A percentile compares a stretch with the other conserved stretches of the same genome.
Conservation (phyloP, 2,888 invertebrate species). For the Hemaris fuciformis region DNA sequence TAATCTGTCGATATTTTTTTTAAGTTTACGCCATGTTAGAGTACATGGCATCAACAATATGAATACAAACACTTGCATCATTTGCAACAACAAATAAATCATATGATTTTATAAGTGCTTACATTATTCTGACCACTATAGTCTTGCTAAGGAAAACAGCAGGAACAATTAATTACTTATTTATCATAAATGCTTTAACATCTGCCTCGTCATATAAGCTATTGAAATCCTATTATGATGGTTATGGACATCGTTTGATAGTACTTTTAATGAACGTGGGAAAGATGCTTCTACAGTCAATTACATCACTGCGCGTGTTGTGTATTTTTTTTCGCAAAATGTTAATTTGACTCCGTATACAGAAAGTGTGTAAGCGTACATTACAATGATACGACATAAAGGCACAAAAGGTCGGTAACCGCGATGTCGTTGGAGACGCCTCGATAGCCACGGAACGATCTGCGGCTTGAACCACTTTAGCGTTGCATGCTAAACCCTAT, state of each 20-base stretch:
- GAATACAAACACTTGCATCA: background rate
- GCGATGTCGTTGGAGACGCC: conserved; percentile 56
- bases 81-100: conserved; percentile 13
- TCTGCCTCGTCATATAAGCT: background rate
- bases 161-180: conserved; percentile 17
- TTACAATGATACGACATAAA: conserved; percentile 48
- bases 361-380: conserved; percentile 55
- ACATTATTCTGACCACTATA: conserved; percentile 5
- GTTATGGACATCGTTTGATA: conserved; percentile 13
- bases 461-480: background rate
- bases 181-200: conserved; percentile 9
- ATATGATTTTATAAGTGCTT: conserved; percentile 1
- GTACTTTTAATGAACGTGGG: conserved; percentile 15
- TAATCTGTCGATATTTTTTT: background rate
- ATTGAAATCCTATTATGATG: background rate
- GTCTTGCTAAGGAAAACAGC: conserved; percentile 24
- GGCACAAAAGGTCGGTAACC: conserved; percentile 65
- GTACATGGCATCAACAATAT: no score
- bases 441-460: conserved; percentile 46
- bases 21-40: no score
- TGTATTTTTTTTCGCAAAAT: conserved; percentile 41
- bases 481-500: conserved; percentile 17
- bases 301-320: background rate
- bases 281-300: conserved; percentile 6
- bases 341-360: conserved; percentile 32